Base-by-base conservation (phyloP, 2,888 invertebrate genomes). In the Periphyllus acericola region DNA sequence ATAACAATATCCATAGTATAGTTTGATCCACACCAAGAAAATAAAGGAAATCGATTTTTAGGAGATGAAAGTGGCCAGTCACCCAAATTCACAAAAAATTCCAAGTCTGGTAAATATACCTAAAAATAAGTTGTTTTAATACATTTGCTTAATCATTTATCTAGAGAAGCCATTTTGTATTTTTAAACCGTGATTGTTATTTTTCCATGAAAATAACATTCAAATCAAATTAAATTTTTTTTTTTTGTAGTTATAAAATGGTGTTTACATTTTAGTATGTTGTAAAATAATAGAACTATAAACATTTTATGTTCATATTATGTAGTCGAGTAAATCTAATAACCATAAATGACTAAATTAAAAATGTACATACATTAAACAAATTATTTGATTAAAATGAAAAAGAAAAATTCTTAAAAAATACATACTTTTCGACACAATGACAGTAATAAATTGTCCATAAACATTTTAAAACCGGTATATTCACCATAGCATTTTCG, bases 21-120 rank as follows among this genome's bases (percentile, higher is more conserved):
- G 89, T 94, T 93, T 89, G 97, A 98, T 1, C 98, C 98, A 92
- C 99, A 99, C 99, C 99, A 99, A 29, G 98, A 98, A 91, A 99
- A 96, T 89, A 99, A 94, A 3, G 99, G 98, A 89, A 95, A 93
- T 0, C 93, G 92, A 72, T 91, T 93, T 89, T 93, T 93, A 89
- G 91, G 91, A 32, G 91, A 91, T 3, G 95, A 94, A 40, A 99
- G 92, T 0, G 99, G 99, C 98, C 98, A 99, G 92, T 99, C 99
- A 29, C 99, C 99, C 25, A 99, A 93, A 92, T 99, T 99, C 79
- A 96, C 94, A 90, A 98, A 95, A 90, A 99, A 94, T 92, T 99
- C 98, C 90, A 96, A 92, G 92, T 99, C 96, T 8, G 98, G 98
- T 85, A 99, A 91, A 36, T 92, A 90, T 29, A 86, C 86, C 86